Conservation (phyloP, 2,888 invertebrate genomes). For the Gerris lacustris region DNA sequence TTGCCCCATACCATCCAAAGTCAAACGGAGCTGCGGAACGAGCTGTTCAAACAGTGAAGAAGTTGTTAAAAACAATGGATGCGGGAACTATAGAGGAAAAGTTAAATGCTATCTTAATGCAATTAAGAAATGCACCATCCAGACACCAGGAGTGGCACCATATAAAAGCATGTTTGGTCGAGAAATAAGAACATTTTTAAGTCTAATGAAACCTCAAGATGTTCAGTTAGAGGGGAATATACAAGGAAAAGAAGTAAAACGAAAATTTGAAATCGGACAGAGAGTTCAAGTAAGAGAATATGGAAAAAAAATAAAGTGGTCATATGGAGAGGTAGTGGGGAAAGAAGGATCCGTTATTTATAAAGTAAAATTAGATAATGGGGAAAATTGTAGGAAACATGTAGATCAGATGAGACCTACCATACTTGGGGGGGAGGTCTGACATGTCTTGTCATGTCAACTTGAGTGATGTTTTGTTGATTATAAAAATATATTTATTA, state of each 20-base stretch:
- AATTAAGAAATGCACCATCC: not conserved
- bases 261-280: not conserved
- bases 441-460: no score
- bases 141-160: not conserved
- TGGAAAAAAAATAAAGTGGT: not conserved
- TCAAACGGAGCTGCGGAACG: not conserved
- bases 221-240: not conserved
- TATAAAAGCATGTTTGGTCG: not conserved
- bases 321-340: not conserved
- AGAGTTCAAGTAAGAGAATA: not conserved
- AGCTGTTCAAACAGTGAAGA: not conserved
- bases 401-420: not conserved
- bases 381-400: not conserved
- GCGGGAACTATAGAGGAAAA: not conserved
- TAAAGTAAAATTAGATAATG: not conserved
- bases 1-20: not conserved
- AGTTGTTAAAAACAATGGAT: not conserved
- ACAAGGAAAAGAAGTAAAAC: not conserved
- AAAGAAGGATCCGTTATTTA: no score
- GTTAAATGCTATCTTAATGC: not conserved
- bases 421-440: not conserved
- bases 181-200: not conserved
- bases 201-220: not conserved
- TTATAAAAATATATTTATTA: no score
- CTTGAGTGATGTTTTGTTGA: no score